Conservation (phyloP, 2,797 vertebrate genomes). For the Sebastes steindachneri region DNA sequence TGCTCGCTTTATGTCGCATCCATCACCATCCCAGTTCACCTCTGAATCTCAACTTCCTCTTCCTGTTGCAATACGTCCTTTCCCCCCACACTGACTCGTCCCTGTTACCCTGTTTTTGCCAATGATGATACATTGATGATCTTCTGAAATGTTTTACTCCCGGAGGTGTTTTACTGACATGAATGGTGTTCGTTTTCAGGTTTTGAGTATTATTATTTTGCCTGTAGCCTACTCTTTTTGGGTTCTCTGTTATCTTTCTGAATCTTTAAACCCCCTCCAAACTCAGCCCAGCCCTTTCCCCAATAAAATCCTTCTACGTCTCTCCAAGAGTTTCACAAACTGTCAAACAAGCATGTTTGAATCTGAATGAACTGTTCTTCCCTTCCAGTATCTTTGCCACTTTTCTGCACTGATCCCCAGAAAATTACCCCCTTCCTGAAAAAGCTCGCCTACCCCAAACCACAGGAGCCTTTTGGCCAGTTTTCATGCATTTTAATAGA, state of each 20-base stretch:
- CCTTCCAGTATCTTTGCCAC: slow-evolving; percentile 27
- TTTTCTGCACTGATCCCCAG: slow-evolving; percentile 37
- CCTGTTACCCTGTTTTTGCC: slow-evolving; percentile 1
- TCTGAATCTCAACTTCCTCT: slow-evolving; percentile 16
- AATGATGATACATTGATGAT: slow-evolving; percentile 7
- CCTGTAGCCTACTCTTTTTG: slow-evolving; percentile 57
- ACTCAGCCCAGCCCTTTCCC: background rate
- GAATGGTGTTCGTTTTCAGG: slow-evolving; percentile 24
- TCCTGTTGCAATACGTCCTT: slow-evolving; percentile 10
- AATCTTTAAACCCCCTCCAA: background rate
- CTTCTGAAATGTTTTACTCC: slow-evolving; percentile 6
- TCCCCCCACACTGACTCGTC: background rate
- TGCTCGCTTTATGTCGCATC: slow-evolving; percentile 79
- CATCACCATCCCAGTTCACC: slow-evolving; percentile 51
- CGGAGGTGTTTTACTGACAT: background rate
- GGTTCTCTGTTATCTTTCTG: background rate
- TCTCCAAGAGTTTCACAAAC: slow-evolving; percentile 9
- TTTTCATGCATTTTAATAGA: slow-evolving; percentile 28
- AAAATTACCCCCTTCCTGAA: slow-evolving; percentile 36
- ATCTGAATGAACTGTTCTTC: slow-evolving; percentile 22
- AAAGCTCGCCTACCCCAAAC: slow-evolving; percentile 27
- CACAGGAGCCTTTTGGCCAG: slow-evolving; percentile 15
- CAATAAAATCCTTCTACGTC: background rate
- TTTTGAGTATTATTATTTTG: slow-evolving; percentile 53
- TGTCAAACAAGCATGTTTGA: slow-evolving; percentile 62